Percentiles rank a stretch among this genome's conserved stretches.
phyloP scores from a whole-genome alignment of 2,797 vertebrate species.

The Notoglanidium macrostoma region DNA sequence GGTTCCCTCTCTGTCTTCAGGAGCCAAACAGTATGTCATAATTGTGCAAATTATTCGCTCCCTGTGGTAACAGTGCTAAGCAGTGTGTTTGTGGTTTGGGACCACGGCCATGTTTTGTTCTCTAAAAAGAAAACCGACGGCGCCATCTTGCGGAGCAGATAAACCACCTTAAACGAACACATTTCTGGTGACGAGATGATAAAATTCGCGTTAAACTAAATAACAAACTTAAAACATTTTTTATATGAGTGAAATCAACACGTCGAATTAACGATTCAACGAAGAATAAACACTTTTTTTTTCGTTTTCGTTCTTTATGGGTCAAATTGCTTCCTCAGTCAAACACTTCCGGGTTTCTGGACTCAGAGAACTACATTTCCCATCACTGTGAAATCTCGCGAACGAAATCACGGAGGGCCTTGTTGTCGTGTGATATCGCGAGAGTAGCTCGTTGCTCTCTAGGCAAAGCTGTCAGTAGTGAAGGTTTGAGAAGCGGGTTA shows the following conservation, averaged over 20 bases:
- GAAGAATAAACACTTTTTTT: not conserved
- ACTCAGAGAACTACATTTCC: conserved; percentile 44
- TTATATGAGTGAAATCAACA: not conserved
- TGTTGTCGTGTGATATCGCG: conserved; percentile 65
- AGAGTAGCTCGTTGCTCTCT: conserved; percentile 53
- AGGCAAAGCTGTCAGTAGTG: conserved; percentile 60
- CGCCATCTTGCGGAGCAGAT: not conserved
- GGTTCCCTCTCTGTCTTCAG: not conserved
- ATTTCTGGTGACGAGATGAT: too few species aligned
- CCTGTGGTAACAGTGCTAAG: not conserved
- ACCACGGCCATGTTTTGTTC: not conserved
- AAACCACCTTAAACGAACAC: too few species aligned
- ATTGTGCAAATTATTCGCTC: not conserved
- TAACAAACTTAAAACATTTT: not conserved
- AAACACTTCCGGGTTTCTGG: not conserved
- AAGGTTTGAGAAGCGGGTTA: conserved; percentile 56
- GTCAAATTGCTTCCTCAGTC: not conserved
- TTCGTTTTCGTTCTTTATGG: not conserved
- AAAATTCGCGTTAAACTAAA: not conserved
- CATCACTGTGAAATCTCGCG: not conserved
- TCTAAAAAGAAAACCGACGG: not conserved
- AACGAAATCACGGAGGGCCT: not conserved
- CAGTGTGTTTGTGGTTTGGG: conserved; percentile 3
- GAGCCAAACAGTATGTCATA: not conserved
- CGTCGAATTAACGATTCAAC: too few species aligned